Evolutionary conservation across 2,113 vertebrate genomes (phyloP).

Genomic region (Lepisosteus osseus): DNA sequence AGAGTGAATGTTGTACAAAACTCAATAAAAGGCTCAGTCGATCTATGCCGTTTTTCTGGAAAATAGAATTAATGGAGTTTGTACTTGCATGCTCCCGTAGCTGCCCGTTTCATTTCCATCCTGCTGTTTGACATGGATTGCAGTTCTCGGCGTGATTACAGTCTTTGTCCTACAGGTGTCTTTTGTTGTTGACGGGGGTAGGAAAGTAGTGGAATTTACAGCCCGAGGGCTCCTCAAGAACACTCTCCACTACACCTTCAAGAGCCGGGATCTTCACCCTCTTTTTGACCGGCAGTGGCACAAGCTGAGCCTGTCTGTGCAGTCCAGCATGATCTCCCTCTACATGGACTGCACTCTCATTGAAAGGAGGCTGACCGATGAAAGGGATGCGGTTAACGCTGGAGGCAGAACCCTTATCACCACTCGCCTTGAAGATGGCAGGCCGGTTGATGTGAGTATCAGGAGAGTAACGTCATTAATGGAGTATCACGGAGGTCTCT

Average conservation of each 20-base stretch:
- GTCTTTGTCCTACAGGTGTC: slow-evolving; percentile 66
- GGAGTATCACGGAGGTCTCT: too few species aligned
- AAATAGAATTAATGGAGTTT: too few species aligned
- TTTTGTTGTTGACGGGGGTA: slow-evolving; percentile 80
- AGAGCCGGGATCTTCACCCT: slow-evolving; percentile 80
- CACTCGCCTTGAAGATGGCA: slow-evolving; percentile 79
- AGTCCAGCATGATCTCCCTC: slow-evolving; percentile 73
- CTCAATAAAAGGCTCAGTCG: too few species aligned
- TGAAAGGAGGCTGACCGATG: slow-evolving; percentile 73
- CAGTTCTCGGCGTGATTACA: too few species aligned
- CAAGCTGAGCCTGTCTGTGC: slow-evolving; percentile 82
- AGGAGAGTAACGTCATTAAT: neutral
- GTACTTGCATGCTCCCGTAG: too few species aligned
- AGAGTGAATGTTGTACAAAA: too few species aligned
- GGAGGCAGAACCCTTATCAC: slow-evolving; percentile 79
- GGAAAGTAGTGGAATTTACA: slow-evolving; percentile 83
- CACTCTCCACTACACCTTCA: slow-evolving; percentile 79
- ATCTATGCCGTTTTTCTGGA: too few species aligned
- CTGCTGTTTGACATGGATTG: too few species aligned
- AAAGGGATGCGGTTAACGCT: slow-evolving; percentile 65
- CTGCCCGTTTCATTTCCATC: too few species aligned
- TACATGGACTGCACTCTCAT: slow-evolving; percentile 89
- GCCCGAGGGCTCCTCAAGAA: slow-evolving; percentile 67
- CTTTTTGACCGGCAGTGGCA: slow-evolving; percentile 96
- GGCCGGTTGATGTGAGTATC: slow-evolving; percentile 86